Conservation (phyloP, 2,113 vertebrate genomes). For the Saguinus imperator region DNA sequence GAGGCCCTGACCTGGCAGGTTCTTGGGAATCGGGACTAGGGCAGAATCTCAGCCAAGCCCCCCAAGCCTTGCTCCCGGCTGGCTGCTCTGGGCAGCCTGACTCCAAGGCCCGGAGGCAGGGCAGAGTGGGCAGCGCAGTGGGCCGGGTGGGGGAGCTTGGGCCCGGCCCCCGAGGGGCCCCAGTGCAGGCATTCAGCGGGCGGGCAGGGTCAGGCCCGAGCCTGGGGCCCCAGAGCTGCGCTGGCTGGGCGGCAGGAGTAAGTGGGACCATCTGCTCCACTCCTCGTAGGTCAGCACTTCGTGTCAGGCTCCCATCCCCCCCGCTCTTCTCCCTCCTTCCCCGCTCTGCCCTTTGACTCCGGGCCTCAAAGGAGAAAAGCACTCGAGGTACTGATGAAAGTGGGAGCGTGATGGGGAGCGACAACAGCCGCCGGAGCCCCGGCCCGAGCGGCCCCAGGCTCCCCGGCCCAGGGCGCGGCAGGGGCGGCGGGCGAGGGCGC, state of each 20-base stretch:
- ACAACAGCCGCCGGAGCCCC: conserved; percentile 69
- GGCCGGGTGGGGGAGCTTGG: not conserved
- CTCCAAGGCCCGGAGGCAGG: not conserved
- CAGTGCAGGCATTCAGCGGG: conserved; percentile 78
- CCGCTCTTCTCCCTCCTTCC: not conserved
- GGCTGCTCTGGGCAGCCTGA: not conserved
- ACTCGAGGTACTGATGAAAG: conserved; percentile 76
- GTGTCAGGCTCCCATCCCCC: conserved; percentile 82
- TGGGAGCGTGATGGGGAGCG: conserved; percentile 74
- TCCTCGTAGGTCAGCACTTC: conserved; percentile 91
- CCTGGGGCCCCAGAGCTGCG: conserved; percentile 85
- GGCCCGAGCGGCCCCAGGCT: conserved; percentile 68
- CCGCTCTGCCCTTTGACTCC: conserved; percentile 87
- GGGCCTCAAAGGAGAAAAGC: conserved; percentile 84
- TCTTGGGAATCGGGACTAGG: not conserved
- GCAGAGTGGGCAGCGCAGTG: not conserved
- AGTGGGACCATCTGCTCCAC: conserved; percentile 90
- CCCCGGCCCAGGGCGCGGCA: not conserved
- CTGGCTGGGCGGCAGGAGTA: conserved; percentile 79
- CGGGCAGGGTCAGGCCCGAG: conserved; percentile 80
- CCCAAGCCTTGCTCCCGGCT: not conserved
- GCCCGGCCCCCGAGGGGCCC: conserved; percentile 36
- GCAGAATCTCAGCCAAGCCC: not conserved
- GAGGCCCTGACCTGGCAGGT: not conserved
- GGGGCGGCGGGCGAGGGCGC: not conserved